Evolutionary conservation across 1,140 invertebrate genomes (phyloP).

Genomic region (Anastatus disparis): DNA sequence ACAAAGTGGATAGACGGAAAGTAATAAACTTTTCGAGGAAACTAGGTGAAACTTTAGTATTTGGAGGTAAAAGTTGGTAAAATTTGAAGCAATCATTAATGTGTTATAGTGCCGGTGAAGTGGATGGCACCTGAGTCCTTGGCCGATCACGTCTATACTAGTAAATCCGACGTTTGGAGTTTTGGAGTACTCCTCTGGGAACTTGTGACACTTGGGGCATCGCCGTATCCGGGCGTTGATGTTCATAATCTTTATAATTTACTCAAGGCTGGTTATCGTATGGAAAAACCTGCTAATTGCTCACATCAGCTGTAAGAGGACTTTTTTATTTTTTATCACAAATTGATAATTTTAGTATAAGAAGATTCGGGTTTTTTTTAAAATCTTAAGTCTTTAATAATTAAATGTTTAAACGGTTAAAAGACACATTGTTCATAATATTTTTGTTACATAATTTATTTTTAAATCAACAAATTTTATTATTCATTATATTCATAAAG

Average conservation of each 20-base stretch:
- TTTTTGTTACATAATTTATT: too few species aligned
- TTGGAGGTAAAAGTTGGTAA: too few species aligned
- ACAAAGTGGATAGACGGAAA: too few species aligned
- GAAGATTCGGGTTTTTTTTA: too few species aligned
- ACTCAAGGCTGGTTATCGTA: conserved; percentile 81
- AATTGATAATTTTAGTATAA: too few species aligned
- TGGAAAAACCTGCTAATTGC: conserved; percentile 86
- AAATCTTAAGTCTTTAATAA: too few species aligned
- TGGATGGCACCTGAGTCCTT: conserved; percentile 91
- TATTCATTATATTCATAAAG: too few species aligned
- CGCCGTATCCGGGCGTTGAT: conserved; percentile 82
- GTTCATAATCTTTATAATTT: conserved; percentile 82
- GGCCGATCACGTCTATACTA: conserved; percentile 88
- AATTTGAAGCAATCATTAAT: conserved; percentile 10
- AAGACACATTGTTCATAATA: too few species aligned
- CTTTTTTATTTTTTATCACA: too few species aligned
- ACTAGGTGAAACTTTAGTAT: conserved; percentile 10
- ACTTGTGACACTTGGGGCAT: conserved; percentile 83
- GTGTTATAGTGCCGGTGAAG: conserved; percentile 77
- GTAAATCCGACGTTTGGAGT: conserved; percentile 91
- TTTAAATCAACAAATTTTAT: too few species aligned
- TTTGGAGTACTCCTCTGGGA: conserved; percentile 92
- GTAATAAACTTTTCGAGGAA: background rate
- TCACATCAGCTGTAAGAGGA: conserved; percentile 81
- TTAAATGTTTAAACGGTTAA: too few species aligned